phyloP scores from a whole-genome alignment of 2,888 invertebrate species.

The Calameuta pallipes region DNA sequence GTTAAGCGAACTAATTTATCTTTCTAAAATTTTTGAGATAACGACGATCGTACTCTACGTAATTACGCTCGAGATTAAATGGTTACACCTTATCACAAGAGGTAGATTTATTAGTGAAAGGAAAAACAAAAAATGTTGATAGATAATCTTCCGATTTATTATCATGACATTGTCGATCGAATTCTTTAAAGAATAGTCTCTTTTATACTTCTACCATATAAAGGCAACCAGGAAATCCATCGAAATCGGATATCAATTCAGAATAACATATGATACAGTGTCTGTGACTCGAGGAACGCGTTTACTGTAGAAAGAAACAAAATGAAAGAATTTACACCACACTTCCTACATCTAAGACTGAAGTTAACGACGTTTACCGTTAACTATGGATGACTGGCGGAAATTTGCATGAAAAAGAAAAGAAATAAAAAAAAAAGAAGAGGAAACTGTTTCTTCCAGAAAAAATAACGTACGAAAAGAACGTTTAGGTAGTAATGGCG shows the following conservation, averaged over 20 bases:
- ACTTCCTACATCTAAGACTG: constrained; percentile 58
- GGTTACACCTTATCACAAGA: background rate
- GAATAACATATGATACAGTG: constrained; percentile 16
- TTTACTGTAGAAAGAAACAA: constrained; percentile 5
- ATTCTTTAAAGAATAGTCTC: background rate
- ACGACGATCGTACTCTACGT: background rate
- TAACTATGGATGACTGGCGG: background rate
- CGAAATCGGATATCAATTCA: constrained; percentile 5
- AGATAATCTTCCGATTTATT: background rate
- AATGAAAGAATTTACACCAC: constrained; percentile 29
- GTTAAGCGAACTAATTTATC: background rate
- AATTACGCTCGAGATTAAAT: background rate
- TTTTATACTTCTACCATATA: background rate
- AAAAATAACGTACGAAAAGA: background rate
- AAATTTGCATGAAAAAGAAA: background rate
- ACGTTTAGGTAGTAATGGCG: background rate
- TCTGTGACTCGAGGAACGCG: constrained; percentile 21
- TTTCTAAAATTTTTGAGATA: background rate
- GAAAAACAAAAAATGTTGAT: background rate
- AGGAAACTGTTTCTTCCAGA: constrained; percentile 31
- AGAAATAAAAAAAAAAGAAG: constrained; percentile 16
- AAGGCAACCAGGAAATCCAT: background rate
- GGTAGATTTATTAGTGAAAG: background rate
- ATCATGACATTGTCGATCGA: background rate
- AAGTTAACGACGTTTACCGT: constrained; percentile 35